Percentiles rank a stretch among this genome's conserved stretches.
These are phyloP conservation scores for Cinara cedri DNA, from an alignment of 2,888 invertebrate species.

Conservation along the genomic window DNA sequence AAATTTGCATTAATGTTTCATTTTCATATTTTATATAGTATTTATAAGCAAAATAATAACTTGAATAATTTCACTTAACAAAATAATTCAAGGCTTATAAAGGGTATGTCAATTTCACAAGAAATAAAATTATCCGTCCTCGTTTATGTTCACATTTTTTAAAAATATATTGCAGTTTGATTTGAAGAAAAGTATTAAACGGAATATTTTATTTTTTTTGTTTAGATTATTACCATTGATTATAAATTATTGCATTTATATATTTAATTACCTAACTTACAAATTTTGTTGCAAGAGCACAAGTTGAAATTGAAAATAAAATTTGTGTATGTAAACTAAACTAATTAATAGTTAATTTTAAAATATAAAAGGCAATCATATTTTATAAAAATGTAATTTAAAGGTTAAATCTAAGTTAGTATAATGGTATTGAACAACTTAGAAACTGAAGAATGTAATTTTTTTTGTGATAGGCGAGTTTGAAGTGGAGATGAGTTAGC, in stretches of 20 bases:
- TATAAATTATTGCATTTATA: neutral
- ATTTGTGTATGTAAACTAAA: too few species aligned
- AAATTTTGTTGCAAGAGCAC: neutral
- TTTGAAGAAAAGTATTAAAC: too few species aligned
- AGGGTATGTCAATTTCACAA: neutral
- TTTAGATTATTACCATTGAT: too few species aligned
- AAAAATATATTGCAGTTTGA: neutral
- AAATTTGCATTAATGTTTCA: neutral
- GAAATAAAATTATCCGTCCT: slow-evolving; percentile 22
- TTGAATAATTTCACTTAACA: neutral
- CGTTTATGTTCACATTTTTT: neutral
- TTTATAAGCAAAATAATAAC: neutral
- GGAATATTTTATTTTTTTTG: neutral
- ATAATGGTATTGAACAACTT: too few species aligned
- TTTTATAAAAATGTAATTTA: too few species aligned
- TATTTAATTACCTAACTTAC: neutral
- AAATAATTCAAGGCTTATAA: neutral
- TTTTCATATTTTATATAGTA: neutral
- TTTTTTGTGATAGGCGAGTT: too few species aligned
- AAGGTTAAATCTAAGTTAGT: too few species aligned
- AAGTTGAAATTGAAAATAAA: too few species aligned
- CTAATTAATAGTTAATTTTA: too few species aligned
- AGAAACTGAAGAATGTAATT: too few species aligned
- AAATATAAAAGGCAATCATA: too few species aligned
- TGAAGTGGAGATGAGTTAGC: too few species aligned